Evolutionary conservation across 37 sponge, comb jelly and placozoan genomes (phyloP).

Genomic region (Haliclona indistincta): DNA sequence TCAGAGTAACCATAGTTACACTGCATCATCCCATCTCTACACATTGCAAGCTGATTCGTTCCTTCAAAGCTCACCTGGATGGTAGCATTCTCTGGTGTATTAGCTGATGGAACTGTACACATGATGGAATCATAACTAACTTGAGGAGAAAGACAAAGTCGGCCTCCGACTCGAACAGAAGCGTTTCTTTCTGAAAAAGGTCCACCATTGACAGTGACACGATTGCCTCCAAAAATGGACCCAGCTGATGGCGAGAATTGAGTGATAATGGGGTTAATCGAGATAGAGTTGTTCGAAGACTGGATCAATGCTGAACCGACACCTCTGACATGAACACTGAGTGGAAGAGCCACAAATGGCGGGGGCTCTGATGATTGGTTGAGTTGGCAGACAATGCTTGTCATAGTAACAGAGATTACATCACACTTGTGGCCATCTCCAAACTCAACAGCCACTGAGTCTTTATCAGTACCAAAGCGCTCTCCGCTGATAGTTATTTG

Average conservation of each 20-base stretch:
- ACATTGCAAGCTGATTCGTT: too few relatives aligned
- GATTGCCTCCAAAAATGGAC: slow-evolving; percentile 59
- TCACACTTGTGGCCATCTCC: slow-evolving; percentile 10
- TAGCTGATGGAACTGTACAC: too few relatives aligned
- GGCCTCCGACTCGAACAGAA: too few relatives aligned
- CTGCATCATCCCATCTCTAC: too few relatives aligned
- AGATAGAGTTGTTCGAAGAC: not conserved
- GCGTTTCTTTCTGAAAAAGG: slow-evolving; percentile 23
- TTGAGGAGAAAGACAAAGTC: too few relatives aligned
- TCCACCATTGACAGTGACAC: slow-evolving; percentile 47
- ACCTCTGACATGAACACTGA: slow-evolving; percentile 18
- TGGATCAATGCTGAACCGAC: slow-evolving; percentile 28
- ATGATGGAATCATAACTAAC: too few relatives aligned
- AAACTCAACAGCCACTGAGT: slow-evolving; percentile 31
- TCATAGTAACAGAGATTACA: too few relatives aligned
- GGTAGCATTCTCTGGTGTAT: too few relatives aligned
- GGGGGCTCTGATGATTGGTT: slow-evolving; percentile 1
- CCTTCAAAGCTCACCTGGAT: too few relatives aligned
- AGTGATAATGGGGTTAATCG: slow-evolving; percentile 17
- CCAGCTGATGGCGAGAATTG: slow-evolving; percentile 42
- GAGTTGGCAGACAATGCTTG: not conserved
- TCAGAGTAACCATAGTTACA: slow-evolving; percentile 43
- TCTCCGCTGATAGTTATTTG: slow-evolving; percentile 44
- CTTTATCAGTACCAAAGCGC: slow-evolving; percentile 20
- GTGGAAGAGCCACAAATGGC: slow-evolving; percentile 20